phyloP scores from a whole-genome alignment of 1,140 invertebrate species.

The Scaptomyza hsui region DNA sequence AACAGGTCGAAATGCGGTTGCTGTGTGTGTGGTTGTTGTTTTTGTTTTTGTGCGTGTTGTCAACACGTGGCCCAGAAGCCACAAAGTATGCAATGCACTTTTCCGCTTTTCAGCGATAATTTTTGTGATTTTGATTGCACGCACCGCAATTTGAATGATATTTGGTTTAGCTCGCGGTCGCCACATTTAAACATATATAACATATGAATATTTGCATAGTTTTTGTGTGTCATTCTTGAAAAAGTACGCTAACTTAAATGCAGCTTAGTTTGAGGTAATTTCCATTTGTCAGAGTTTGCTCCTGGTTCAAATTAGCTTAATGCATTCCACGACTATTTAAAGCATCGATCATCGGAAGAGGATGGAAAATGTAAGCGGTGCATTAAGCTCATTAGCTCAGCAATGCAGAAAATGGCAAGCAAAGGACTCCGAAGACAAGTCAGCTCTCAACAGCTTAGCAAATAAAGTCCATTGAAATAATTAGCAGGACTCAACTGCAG shows the following conservation, averaged over 20 bases:
- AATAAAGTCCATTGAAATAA: slow-evolving; percentile 75
- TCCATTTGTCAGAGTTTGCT: no score
- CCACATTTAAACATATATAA: slow-evolving; percentile 8
- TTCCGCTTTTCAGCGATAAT: slow-evolving; percentile 28
- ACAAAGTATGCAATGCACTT: slow-evolving; percentile 28
- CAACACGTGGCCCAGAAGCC: slow-evolving; percentile 35
- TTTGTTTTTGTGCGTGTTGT: slow-evolving; percentile 32
- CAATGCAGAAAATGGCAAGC: slow-evolving; percentile 56
- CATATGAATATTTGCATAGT: no score
- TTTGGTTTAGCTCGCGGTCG: slow-evolving; percentile 58
- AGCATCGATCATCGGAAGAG: slow-evolving; percentile 21
- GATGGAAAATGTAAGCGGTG: slow-evolving; percentile 29
- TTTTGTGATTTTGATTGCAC: slow-evolving; percentile 54
- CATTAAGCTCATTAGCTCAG: slow-evolving; percentile 61
- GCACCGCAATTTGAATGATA: slow-evolving; percentile 75
- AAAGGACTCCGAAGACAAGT: slow-evolving; percentile 29
- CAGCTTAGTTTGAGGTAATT: not conserved
- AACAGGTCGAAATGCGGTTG: slow-evolving; percentile 60
- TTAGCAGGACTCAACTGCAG: slow-evolving; percentile 45
- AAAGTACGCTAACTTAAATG: no score
- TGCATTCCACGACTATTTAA: slow-evolving; percentile 2
- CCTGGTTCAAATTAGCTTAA: not conserved
- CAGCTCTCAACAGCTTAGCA: slow-evolving; percentile 53
- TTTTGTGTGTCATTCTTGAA: slow-evolving; percentile 10
- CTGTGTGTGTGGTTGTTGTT: slow-evolving; percentile 28